phyloP scores from a whole-genome alignment of 2,113 vertebrate species.

The Lonchura striata region DNA sequence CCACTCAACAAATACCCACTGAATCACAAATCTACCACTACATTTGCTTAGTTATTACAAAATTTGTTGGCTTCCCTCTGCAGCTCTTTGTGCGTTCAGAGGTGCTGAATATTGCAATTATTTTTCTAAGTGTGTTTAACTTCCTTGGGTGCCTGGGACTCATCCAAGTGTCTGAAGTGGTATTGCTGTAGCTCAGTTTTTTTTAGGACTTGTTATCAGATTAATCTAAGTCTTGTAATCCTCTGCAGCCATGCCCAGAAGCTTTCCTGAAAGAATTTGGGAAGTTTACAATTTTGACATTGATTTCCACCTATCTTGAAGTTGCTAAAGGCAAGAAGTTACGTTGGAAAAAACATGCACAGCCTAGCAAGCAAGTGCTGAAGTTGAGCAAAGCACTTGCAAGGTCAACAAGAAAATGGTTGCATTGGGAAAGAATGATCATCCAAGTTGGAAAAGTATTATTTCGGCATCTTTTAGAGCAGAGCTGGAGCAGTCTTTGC shows the following conservation, averaged over 20 bases:
- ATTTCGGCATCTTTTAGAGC: background rate
- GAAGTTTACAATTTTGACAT: background rate
- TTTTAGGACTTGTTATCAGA: background rate
- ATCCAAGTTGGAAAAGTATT: background rate
- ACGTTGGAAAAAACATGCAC: background rate
- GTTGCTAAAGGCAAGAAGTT: background rate
- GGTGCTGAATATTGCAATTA: background rate
- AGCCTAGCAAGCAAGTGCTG: background rate
- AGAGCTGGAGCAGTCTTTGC: background rate
- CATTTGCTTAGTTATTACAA: constrained; percentile 15
- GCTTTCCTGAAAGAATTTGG: background rate
- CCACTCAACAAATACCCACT: background rate
- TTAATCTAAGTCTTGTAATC: background rate
- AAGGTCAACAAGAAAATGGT: background rate
- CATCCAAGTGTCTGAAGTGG: background rate
- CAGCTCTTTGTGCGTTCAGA: background rate
- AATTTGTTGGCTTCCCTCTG: background rate
- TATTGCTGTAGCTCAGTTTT: background rate
- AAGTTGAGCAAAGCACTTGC: background rate
- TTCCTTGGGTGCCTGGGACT: background rate
- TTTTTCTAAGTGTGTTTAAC: background rate
- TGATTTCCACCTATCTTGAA: background rate
- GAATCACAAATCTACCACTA: background rate
- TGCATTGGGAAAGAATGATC: background rate
- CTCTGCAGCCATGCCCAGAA: background rate